Evolutionary conservation across 2,797 vertebrate genomes (phyloP).

Genomic region (Poliocrania exsul): DNA sequence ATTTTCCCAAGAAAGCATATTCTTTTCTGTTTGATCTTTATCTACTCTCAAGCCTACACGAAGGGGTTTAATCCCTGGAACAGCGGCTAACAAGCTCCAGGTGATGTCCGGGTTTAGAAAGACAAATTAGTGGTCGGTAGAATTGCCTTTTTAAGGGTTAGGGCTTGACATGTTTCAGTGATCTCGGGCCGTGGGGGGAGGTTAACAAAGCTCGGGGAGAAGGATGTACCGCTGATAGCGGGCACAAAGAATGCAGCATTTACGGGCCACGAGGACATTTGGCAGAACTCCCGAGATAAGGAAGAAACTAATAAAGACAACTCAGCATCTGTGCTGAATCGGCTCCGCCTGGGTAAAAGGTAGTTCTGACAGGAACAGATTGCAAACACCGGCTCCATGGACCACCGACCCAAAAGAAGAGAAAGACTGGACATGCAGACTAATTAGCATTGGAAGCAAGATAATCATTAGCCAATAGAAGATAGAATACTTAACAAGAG

Average conservation of each 20-base stretch:
- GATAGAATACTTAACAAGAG: background rate
- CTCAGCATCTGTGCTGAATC: too few species aligned
- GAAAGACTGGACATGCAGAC: background rate
- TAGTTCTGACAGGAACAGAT: background rate
- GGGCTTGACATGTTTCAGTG: background rate
- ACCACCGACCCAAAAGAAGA: background rate
- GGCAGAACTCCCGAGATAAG: background rate
- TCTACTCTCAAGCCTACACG: background rate
- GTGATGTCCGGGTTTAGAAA: background rate
- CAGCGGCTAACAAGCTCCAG: background rate
- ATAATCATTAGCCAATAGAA: background rate
- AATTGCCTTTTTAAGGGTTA: background rate
- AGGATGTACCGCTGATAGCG: fast-evolving
- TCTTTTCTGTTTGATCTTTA: background rate
- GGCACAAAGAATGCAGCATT: background rate
- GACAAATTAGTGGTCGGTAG: too few species aligned
- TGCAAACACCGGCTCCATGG: background rate
- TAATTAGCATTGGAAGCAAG: background rate
- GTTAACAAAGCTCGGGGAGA: background rate
- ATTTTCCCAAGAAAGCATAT: background rate
- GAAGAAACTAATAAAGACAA: background rate
- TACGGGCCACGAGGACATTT: background rate
- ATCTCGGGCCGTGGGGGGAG: background rate
- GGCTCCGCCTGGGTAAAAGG: background rate
- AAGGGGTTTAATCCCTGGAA: background rate